Base-by-base conservation (phyloP, 2,113 vertebrate species). In the Cichladusa arquata region DNA sequence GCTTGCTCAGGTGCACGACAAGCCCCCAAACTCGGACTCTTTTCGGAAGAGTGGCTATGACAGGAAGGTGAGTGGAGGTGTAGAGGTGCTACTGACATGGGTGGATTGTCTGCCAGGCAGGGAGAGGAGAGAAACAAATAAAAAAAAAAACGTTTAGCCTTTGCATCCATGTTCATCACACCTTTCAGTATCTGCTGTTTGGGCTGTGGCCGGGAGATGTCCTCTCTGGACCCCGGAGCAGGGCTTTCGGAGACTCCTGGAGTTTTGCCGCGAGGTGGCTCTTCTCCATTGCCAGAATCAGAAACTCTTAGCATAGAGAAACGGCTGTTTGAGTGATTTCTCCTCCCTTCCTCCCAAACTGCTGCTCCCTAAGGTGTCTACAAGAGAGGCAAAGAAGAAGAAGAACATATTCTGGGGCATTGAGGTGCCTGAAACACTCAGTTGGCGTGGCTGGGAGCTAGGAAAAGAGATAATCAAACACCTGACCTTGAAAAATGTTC, bases 371-470 rank as follows among this genome's bases (percentile, higher is more conserved):
- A 28, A 92, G 51, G 34, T 76, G 26, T 20, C 72, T 19, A 36
- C 34, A 34, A 54, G 72, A 51, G 84, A 93, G 42, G 50, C 45
- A 12, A 97, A 92, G 77, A 92, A 95, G 85, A 98, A 97, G 92
- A 98, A 96, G 92, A 96, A 78, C n/a, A 53, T 96, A 73, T 86
- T 98, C 91, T 98, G 98, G 58, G 99, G 99, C n/a, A 97, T 99
- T 40, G 99, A 99, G 96, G 98, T 98, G 11, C 89, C 87, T 5
- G 72, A 97, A 90, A 97, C 98, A 61, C 97, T 99, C 80, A 92
- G 97, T 4, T 99, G 99, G 99, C 98, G 93, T 81, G 97, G 96
- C 96, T 99, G 99, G 99, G 97, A 98, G 28, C 88, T 97, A 12
- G 98, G 98, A 33, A 97, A 93, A 86, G 98, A 99, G 93, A 97